phyloP scores from a whole-genome alignment of 2,797 vertebrate species.

The Antennarius maculatus region DNA sequence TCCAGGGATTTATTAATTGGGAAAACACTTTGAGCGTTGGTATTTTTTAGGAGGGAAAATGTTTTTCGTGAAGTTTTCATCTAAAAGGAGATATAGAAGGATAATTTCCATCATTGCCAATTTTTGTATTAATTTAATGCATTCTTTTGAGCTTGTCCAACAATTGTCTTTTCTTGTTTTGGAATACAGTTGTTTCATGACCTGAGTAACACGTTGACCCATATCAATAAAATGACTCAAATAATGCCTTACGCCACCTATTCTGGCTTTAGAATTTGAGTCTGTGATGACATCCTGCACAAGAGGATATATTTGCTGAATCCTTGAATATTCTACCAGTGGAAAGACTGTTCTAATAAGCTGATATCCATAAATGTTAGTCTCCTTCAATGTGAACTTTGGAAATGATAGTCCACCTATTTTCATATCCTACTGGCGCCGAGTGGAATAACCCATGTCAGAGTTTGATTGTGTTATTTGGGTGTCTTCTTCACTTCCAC shows the following conservation, averaged over 20 bases:
- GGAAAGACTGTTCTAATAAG: conserved; percentile 54
- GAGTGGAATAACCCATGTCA: conserved; percentile 34
- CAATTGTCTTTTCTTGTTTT: no score
- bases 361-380: conserved; percentile 56
- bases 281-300: conserved; percentile 60
- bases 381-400: conserved; percentile 43
- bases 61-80: neutral
- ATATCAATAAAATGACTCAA: no score
- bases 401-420: conserved; percentile 28
- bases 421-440: conserved; percentile 19
- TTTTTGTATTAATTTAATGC: conserved; percentile 51
- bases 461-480: conserved; percentile 32
- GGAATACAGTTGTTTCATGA: no score
- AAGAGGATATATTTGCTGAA: conserved; percentile 66
- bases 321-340: conserved; percentile 56
- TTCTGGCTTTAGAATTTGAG: conserved; percentile 54
- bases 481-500: conserved; percentile 27
- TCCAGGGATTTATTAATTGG: conserved; percentile 5
- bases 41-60: no score
- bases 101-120: no score
- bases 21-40: neutral
- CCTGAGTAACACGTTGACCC: no score
- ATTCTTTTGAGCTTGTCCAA: no score
- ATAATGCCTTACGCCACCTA: conserved; percentile 13
- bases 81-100: conserved; percentile 33